Evolutionary conservation across 2,888 invertebrate genomes (phyloP), one percentile per base, ranked within the genome.

Genomic region (Microplitis manilae): DNA sequence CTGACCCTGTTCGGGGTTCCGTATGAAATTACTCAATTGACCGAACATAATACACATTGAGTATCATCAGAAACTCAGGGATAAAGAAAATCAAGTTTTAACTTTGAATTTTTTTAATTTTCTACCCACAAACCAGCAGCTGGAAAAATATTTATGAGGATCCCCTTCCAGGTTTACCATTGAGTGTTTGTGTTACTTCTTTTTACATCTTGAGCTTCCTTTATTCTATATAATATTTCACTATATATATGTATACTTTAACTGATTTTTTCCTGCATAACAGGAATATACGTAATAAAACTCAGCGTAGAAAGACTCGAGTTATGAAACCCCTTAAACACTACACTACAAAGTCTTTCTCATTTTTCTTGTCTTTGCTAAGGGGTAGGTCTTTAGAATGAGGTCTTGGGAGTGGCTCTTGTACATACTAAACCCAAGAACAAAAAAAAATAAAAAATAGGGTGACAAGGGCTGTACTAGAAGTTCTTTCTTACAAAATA

Each of bases 301-400:
- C 30, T 30, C 30, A 30, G 2, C 30, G 30, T 30, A 30, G 30
- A 30, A 39, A 15, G 69, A 15, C 1, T 38, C 38, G 15, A 74
- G 76, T 68, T 69, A 75, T 76, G 85, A 85, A 85, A 85, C 86
- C 87, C 86, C 86, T 84, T 83, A 85, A 71, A 83, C 78, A 67
- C 20, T 38, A 30, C 30, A 30, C 9, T 20, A 5, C 70, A 50
- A 20, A 50, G 50, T 86, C 85, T 85, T 85, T 81, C 81, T 84
- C 80, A 13, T 50, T 50, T 50, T 50, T 50, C 50, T 50, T 13
- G 50, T 50, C 50, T 50, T 50, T 50, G 50, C 50, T 13, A 64
- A 79, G 75, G 76, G 78, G 78, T 84, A 81, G 65, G 78, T 77
- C 76, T 79, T 67, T 67, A 38, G 67, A 20, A 67, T 6, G 67